Evolutionary conservation across 1,140 invertebrate species (phyloP).

Genomic region (Camponotus floridanus): DNA sequence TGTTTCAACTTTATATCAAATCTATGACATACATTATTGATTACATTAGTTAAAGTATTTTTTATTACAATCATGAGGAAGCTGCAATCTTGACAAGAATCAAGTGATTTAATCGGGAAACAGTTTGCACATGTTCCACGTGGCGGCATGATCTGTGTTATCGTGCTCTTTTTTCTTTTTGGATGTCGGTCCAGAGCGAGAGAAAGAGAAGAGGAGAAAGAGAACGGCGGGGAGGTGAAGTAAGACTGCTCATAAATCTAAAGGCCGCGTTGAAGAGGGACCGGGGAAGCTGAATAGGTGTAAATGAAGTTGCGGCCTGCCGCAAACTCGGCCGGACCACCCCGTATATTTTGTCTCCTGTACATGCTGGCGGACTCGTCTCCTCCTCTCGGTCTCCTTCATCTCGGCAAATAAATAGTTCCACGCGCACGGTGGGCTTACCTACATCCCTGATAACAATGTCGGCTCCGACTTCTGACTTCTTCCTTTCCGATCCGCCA

Average conservation of each 20-base stretch:
- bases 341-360: constrained; percentile 73
- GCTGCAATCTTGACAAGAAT: not conserved
- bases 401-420: constrained; percentile 57
- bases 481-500: constrained; percentile 73
- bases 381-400: constrained; percentile 2
- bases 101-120: not conserved
- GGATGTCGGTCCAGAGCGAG: not conserved
- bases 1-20: not conserved
- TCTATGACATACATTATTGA: not conserved
- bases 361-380: constrained; percentile 45
- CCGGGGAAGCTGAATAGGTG: constrained; percentile 82
- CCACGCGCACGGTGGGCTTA: constrained; percentile 58
- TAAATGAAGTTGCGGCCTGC: constrained; percentile 84
- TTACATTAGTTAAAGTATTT: not conserved
- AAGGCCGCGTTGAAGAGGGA: constrained; percentile 70
- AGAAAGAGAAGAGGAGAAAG: not conserved
- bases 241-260: constrained; percentile 83
- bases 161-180: constrained; percentile 22
- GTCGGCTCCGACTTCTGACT: constrained; percentile 41
- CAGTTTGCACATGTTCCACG: not conserved
- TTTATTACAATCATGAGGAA: not conserved
- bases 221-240: constrained; percentile 69
- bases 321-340: constrained; percentile 77
- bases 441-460: constrained; percentile 60
- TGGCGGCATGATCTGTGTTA: not conserved